Evolutionary conservation across 2,113 vertebrate species (phyloP), one percentile per base, ranked within the genome.

Genomic region (Plecotus auritus): DNA sequence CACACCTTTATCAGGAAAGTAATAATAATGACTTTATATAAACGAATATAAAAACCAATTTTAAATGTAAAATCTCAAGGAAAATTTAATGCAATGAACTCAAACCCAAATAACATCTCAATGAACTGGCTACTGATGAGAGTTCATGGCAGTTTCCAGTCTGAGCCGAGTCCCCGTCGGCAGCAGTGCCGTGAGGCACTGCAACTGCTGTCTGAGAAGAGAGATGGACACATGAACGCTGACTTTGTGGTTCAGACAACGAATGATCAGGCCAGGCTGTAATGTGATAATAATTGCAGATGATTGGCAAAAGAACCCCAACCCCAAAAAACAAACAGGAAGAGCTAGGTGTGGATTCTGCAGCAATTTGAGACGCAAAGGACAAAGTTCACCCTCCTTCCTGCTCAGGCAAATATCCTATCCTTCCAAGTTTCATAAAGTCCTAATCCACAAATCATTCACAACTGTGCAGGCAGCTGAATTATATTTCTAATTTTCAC

Each of bases 61-160:
- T 95, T 76, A 74, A 83, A 47, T 76, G 12, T 56, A 59, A 88
- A 89, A 74, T 81, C 42, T 40, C 56, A 66, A 85, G 45, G 87
- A 86, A 96, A 95, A 49, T 67, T 69, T 69, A 92, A 82, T 70
- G 26, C 9, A 91, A 67, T 40, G 18, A 49, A 84, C 49, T 85
- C 47, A 83, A 72, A 35, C 26, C 64, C 30, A 89, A 74, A 59
- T 78, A 84, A 82, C 11, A 88, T 26, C 59, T 66, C 76, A 84
- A 54, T 54, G 85, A 91, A 74, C 13, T 74, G 40, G 12, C 13
- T 30, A 28, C 22, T 2, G 3, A 49, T 1, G 23, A 94, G 28
- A 49, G 42, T n/a, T 72, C 11, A 56, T 13, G 28, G 22, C 4
- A 13, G 37, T 77, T 49, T 76, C 20, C 14, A 9, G 28, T 64